Evolutionary conservation across 1,140 invertebrate genomes (phyloP).

Genomic region (Melipona quadrifasciata): DNA sequence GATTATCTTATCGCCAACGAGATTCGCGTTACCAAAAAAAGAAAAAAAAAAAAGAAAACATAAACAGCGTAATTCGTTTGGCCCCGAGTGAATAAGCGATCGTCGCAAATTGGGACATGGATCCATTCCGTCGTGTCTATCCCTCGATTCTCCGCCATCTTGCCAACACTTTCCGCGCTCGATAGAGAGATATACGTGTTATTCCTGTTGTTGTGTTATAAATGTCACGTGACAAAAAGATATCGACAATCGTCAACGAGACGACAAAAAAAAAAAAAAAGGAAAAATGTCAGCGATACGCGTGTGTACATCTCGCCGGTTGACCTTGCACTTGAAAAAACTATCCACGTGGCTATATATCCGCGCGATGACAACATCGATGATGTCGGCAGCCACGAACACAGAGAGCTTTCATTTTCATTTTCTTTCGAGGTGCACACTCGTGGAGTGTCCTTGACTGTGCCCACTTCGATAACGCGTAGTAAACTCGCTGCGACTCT

Average conservation of each 20-base stretch:
- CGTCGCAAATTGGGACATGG: neutral
- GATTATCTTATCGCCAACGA: slow-evolving; percentile 35
- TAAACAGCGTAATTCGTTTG: neutral
- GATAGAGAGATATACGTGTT: neutral
- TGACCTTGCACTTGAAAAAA: slow-evolving; percentile 47
- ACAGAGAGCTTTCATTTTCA: slow-evolving; percentile 37
- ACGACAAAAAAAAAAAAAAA: too few relatives aligned
- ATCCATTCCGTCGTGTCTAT: neutral
- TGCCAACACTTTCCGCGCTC: neutral
- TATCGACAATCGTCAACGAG: too few relatives aligned
- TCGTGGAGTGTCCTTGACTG: slow-evolving; percentile 43
- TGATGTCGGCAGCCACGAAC: slow-evolving; percentile 5
- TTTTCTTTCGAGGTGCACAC: slow-evolving; percentile 23
- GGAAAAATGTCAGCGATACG: neutral
- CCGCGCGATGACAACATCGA: slow-evolving; percentile 32
- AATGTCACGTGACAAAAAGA: neutral
- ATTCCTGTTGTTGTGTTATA: neutral
- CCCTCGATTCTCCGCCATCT: neutral
- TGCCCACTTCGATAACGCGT: slow-evolving; percentile 40
- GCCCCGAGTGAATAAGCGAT: neutral
- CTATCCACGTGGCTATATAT: slow-evolving; percentile 37
- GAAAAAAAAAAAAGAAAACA: slow-evolving; percentile 20
- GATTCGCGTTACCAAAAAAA: neutral
- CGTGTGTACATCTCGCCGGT: neutral
- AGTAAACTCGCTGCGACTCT: slow-evolving; percentile 12